Base-by-base conservation (phyloP, 2,888 invertebrate genomes). In the Lycophotia porphyrea region DNA sequence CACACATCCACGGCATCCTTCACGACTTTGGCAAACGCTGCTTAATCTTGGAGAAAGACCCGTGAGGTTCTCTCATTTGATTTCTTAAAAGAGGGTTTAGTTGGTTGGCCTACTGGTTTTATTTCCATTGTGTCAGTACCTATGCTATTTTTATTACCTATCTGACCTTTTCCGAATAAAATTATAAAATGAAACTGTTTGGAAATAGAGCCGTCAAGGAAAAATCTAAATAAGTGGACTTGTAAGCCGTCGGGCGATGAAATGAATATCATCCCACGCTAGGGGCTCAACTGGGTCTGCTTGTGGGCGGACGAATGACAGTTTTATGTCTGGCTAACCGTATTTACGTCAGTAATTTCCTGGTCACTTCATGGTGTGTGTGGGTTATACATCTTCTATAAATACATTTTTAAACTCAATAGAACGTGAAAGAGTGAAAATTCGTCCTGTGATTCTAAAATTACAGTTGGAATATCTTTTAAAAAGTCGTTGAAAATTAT, bases 231-330 rank as follows among this genome's bases (percentile, higher is more conserved):
- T 18, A 49, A 11, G 34, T 52, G 15, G 24, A 1, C 27, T 65
- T 71, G 1, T 15, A 44, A n/a, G 8, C 21, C 15, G 21, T 52
- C 65, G 36, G 55, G 47, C 24, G n/a, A 34, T 72, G 27, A 65
- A 58, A 58, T 49, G 27, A 42, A 61, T 9, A 44, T 39, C 66
- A 2, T 61, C 61, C 52, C 63, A 78, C 74, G 74, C 34, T 24
- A 5, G 39, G n/a, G 44, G 44, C n/a, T 42, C 42, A 63, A 24
- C 27, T 5, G 7, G 34, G 18, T 49, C 21, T 27, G 7, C 24
- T 24, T 49, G 58, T 65, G 65, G 65, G 65, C 8, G 65, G 42
- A 11, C 15, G 4, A 27, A 5, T 44, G 80, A 34, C 64, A 47
- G 15, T 52, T 31, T n/a, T 27, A 18, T 49, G 18, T 52, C 71